Evolutionary conservation across 2,797 vertebrate species (phyloP), one percentile per base, ranked within the genome.

Genomic region (Chelon auratus): DNA sequence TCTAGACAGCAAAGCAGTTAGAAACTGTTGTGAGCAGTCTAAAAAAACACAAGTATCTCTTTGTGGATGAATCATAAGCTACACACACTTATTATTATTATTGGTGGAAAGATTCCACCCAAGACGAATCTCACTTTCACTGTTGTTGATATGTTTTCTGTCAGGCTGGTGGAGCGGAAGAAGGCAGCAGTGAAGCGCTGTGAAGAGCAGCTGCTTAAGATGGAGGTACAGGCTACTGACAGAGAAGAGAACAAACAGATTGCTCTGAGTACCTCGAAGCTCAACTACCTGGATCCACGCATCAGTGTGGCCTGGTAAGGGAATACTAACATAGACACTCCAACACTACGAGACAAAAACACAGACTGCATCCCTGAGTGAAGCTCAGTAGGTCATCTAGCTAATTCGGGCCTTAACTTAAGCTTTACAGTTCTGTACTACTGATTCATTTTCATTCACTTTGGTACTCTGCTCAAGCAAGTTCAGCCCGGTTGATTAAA

Each of bases 231-330:
- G 88, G 95, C 95, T 11, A 96, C 94, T 0, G 95, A 96, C 89
- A 51, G 75, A 73, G 95, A 96, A 15, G 95, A 96, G 85, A 96
- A 96, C 89, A 96, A 96, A 67, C 93, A 96, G 91, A 93, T 96
- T 12, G 93, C 95, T 52, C 88, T 96, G 73, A 77, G 95, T 77
- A 96, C 95, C 93, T 96, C 95, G 64, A 96, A 96, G 76, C 94
- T 96, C 13, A 96, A 96, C 93, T 96, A 96, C 79, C 90, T 96
- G 80, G 95, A 96, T 83, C 95, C 95, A 58, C 93, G 95, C 24
- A 96, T 96, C 48, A 94, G 85, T 0, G 94, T 96, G 75, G 95
- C 95, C 24, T 96, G 95, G 95, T 95, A 67, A 91, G 91, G 72
- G 5, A 15, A 62, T 13, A 0, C 15, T 0, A 37, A 55, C 26